These are phyloP conservation scores for Cistogaster globosa DNA, from an alignment of 2,888 invertebrate species.

Conservation along the genomic window DNA sequence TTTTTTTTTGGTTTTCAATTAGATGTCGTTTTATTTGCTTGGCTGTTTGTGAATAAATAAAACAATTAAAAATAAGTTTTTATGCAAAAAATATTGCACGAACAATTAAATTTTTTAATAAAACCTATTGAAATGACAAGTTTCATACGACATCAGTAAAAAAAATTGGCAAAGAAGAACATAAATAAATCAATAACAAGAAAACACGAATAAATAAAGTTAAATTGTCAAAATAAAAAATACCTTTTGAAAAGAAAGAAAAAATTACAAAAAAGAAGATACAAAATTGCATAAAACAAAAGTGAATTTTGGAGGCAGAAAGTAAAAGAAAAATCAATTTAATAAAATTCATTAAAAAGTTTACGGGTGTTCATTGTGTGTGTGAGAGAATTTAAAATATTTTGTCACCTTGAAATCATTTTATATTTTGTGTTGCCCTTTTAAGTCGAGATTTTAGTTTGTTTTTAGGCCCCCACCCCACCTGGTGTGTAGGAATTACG, in stretches of 20 bases:
- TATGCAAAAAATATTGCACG: background rate
- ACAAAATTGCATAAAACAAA: slow-evolving; percentile 42
- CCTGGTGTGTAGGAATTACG: slow-evolving; percentile 13
- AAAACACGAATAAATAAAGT: slow-evolving; percentile 17
- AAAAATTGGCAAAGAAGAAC: background rate
- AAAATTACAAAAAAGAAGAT: slow-evolving; percentile 20
- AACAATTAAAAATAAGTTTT: slow-evolving; percentile 39
- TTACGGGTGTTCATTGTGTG: slow-evolving; percentile 27
- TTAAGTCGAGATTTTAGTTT: slow-evolving; percentile 58
- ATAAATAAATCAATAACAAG: background rate
- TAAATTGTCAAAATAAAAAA: slow-evolving; percentile 51
- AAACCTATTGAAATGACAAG: slow-evolving; percentile 28
- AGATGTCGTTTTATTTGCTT: slow-evolving; percentile 50
- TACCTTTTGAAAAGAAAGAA: slow-evolving; percentile 21
- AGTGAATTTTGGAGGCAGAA: slow-evolving; percentile 41
- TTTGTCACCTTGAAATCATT: slow-evolving; percentile 64
- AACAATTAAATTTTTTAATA: slow-evolving; percentile 42
- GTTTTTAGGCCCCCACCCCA: slow-evolving; percentile 42
- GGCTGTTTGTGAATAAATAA: slow-evolving; percentile 53
- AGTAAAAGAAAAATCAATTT: slow-evolving; percentile 51
- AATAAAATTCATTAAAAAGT: slow-evolving; percentile 30
- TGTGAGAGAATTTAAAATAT: slow-evolving; percentile 54
- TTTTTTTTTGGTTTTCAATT: slow-evolving; percentile 43
- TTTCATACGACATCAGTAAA: background rate
- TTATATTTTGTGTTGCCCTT: slow-evolving; percentile 34